A percentile compares a stretch with the other conserved stretches of the same genome.
Evolutionary conservation across 2,888 invertebrate species (phyloP).

Genomic region (Brachynemurus nebulosus): DNA sequence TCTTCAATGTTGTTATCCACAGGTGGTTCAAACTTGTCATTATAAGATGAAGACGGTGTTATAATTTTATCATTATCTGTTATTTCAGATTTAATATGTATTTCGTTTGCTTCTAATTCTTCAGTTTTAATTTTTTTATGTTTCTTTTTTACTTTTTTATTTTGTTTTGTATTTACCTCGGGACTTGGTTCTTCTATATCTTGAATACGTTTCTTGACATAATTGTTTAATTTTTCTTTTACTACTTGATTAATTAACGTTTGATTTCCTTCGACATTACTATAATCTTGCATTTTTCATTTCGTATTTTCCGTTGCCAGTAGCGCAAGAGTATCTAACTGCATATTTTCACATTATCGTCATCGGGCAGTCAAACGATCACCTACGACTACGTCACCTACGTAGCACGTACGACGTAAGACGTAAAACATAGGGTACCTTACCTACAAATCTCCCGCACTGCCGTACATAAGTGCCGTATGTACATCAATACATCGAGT

Average conservation of each 20-base stretch:
- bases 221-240: conserved; percentile 9
- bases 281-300: neutral
- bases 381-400: too few relatives aligned
- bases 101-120: neutral
- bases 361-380: too few relatives aligned
- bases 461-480: too few relatives aligned
- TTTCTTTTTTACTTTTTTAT: conserved; percentile 6
- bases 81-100: neutral
- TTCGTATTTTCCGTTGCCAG: too few relatives aligned
- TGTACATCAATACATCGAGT: too few relatives aligned
- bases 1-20: conserved; percentile 8
- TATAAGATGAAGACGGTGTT: neutral
- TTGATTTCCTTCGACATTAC: neutral
- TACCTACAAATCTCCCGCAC: too few relatives aligned
- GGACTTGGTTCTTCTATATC: conserved; percentile 2
- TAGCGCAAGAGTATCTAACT: too few relatives aligned
- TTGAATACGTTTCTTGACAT: conserved; percentile 9
- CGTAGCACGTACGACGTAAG: too few relatives aligned
- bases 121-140: conserved; percentile 1
- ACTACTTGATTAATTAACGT: conserved; percentile 2
- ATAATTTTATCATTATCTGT: neutral
- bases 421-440: too few relatives aligned
- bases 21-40: neutral
- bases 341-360: too few relatives aligned
- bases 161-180: neutral